Evolutionary conservation across 2,113 vertebrate genomes (phyloP).

Genomic region (Acanthisitta chloris): DNA sequence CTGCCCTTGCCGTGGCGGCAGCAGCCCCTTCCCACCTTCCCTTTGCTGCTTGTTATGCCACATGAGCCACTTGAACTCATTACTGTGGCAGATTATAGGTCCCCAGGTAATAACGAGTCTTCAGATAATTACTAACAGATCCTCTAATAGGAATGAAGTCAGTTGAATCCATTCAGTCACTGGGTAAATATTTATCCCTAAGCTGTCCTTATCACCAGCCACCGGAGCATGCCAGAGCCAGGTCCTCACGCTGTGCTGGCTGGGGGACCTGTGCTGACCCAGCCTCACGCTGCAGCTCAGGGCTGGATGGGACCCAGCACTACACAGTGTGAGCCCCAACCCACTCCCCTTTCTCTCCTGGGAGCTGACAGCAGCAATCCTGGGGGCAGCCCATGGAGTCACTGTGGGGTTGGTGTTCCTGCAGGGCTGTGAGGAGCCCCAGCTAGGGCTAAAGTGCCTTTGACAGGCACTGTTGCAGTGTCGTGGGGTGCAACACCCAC

Average conservation of each 20-base stretch:
- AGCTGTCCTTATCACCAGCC: background rate
- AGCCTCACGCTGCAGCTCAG: fast-evolving
- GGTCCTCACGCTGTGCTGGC: fast-evolving
- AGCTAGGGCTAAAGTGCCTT: fast-evolving
- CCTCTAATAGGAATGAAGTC: constrained; percentile 67
- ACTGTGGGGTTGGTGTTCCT: fast-evolving
- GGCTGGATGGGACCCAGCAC: fast-evolving
- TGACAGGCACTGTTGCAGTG: fast-evolving
- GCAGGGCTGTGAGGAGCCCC: background rate
- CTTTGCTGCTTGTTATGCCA: constrained; percentile 66
- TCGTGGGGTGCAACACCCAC: background rate
- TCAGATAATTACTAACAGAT: constrained; percentile 72
- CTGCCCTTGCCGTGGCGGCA: constrained; percentile 31
- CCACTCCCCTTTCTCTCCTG: background rate
- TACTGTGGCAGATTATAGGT: constrained; percentile 66
- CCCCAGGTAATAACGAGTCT: constrained; percentile 64
- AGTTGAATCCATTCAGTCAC: constrained; percentile 60
- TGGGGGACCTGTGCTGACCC: fast-evolving
- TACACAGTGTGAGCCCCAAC: fast-evolving
- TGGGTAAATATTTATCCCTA: constrained; percentile 37
- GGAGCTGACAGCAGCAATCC: background rate
- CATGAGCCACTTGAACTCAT: constrained; percentile 67
- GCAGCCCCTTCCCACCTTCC: constrained; percentile 31
- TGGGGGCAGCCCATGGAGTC: fast-evolving
- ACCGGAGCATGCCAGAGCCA: fast-evolving